phyloP scores from a whole-genome alignment of 2,888 invertebrate species.

The Euphydryas editha region DNA sequence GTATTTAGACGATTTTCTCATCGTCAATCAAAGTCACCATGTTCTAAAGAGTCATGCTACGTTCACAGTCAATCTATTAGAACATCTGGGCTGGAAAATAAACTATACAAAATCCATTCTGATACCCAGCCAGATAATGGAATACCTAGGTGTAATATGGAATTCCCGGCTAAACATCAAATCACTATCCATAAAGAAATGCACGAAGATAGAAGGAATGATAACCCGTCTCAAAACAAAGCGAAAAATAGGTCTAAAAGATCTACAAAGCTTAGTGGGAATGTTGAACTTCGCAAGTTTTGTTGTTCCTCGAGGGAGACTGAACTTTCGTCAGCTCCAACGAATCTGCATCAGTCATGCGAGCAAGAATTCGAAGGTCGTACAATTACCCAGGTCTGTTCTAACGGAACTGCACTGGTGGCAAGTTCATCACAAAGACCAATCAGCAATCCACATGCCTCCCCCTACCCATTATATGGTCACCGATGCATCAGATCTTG shows the following conservation, averaged over 20 bases:
- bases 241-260: too few species aligned
- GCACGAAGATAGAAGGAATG: too few species aligned
- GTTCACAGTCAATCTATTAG: not conserved
- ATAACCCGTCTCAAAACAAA: too few species aligned
- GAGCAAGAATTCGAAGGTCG: too few species aligned
- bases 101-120: not conserved
- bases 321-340: slow-evolving; percentile 40
- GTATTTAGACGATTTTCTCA: slow-evolving; percentile 5
- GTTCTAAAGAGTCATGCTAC: not conserved
- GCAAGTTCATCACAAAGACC: not conserved
- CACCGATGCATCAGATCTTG: not conserved
- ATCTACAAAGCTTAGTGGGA: slow-evolving; percentile 43
- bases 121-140: not conserved
- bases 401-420: not conserved
- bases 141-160: not conserved
- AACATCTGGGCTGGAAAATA: not conserved
- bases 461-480: not conserved
- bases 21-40: not conserved
- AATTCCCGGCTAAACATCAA: not conserved
- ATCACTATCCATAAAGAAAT: slow-evolving; percentile 10
- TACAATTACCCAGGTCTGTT: too few species aligned
- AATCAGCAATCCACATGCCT: not conserved
- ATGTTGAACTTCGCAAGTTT: slow-evolving; percentile 45
- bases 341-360: too few species aligned
- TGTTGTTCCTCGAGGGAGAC: slow-evolving; percentile 41